Percentiles rank a stretch among this genome's conserved stretches.
phyloP scores from a whole-genome alignment of 2,113 vertebrate genomes.

The Pogona vitticeps region DNA sequence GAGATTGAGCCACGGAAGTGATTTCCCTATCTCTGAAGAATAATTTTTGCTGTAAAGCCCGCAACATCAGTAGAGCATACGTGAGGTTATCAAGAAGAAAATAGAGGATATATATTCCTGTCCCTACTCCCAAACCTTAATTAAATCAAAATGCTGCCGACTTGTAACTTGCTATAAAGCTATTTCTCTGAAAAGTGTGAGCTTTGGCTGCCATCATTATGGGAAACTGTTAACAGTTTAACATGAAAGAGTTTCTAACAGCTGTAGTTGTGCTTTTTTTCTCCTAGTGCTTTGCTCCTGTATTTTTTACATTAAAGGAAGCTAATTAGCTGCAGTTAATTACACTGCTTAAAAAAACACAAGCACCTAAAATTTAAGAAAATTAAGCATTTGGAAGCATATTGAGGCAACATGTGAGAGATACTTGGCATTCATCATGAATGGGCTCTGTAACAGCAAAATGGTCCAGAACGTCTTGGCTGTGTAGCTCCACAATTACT shows the following conservation, averaged over 20 bases:
- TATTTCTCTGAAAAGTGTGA: constrained; percentile 47
- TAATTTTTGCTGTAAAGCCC: not conserved
- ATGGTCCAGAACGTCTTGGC: not conserved
- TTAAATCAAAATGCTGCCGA: constrained; percentile 48
- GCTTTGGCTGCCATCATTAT: constrained; percentile 43
- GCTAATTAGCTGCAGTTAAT: constrained; percentile 35
- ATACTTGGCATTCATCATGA: not conserved
- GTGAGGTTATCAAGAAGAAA: not conserved
- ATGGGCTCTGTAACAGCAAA: not conserved
- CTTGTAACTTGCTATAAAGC: constrained; percentile 54
- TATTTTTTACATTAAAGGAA: constrained; percentile 24
- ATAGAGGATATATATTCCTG: not conserved
- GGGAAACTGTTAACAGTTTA: constrained; percentile 34
- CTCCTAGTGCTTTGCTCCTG: not conserved
- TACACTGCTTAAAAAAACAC: not conserved
- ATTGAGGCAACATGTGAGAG: not conserved
- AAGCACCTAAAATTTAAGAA: not conserved
- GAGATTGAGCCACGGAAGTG: not conserved
- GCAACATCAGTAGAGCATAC: not conserved
- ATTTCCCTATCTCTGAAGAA: not conserved
- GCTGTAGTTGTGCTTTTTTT: constrained; percentile 31
- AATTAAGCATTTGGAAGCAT: not conserved
- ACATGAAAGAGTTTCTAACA: constrained; percentile 24
- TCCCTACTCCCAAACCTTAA: constrained; percentile 22
- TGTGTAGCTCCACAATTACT: not conserved